Conservation (phyloP, 2,888 invertebrate species). For the Pelosia muscerda region DNA sequence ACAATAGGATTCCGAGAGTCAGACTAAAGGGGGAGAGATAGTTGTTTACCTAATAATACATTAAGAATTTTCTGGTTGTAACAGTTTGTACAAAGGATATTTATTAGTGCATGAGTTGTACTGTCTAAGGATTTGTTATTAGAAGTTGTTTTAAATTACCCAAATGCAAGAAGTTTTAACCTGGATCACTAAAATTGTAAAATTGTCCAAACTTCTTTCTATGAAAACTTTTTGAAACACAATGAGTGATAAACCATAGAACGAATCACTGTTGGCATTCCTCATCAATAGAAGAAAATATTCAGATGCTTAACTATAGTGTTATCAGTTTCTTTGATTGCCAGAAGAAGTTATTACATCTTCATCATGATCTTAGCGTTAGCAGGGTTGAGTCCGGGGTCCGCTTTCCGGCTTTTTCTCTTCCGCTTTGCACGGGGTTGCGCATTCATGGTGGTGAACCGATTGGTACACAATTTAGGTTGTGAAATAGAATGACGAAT, state of each 20-base stretch:
- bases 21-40: constrained; percentile 18
- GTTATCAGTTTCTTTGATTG: not conserved
- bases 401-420: too few species aligned
- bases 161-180: too few species aligned
- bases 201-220: not conserved
- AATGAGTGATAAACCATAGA: not conserved
- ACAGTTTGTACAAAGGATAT: constrained; percentile 4
- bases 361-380: too few species aligned
- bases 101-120: not conserved
- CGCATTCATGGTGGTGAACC: too few species aligned
- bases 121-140: not conserved
- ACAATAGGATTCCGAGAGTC: constrained; percentile 20
- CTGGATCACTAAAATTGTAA: not conserved
- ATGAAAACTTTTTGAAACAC: not conserved
- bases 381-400: too few species aligned
- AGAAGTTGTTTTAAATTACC: not conserved
- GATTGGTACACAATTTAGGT: not conserved
- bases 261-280: not conserved
- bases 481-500: not conserved
- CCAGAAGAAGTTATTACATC: not conserved
- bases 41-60: constrained; percentile 15
- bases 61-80: constrained; percentile 3
- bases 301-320: not conserved
- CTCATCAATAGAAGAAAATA: not conserved
- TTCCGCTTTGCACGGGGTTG: too few species aligned